Base-by-base conservation (phyloP, 2,888 invertebrate genomes). In the Agonopterix heracliana region DNA sequence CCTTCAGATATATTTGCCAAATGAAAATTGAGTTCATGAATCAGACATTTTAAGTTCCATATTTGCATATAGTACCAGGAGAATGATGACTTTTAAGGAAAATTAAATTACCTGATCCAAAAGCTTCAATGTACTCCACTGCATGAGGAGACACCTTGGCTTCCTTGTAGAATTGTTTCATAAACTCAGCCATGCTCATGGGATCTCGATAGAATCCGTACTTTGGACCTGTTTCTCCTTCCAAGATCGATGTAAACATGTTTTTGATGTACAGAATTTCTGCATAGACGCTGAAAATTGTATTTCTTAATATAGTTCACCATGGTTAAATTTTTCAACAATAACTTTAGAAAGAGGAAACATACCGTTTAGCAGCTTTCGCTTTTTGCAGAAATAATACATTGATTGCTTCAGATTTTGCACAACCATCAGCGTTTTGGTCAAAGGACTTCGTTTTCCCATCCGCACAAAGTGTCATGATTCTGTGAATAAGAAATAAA, bases 391-490 rank as follows among this genome's bases (percentile, higher is more conserved):
- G 69, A 50, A 93, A 91, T 9, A 95, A 57, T 1, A 91, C 90
- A 44, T 90, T 90, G 7, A 95, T 75, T 0, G 93, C 91, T 75
- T 96, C 96, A 41, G 94, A 92, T 46, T 95, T 90, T 0, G 91
- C 92, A 62, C 94, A 95, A 0, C 96, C 96, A 61, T 92, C 88
- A 2, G 93, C 94, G 48, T 92, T 87, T 45, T 91, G 90, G 75
- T 98, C 98, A 71, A 98, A 98, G 0, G 94, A 93, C 63, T 94
- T 95, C 63, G 97, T 97, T 56, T 90, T 91, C 0, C 98, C 98
- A 57, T 97, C 94, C 3, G 85, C 74, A 13, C 95, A 93, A 9
- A 97, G 78, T 3, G 54, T 56, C 47, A 75, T 63, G 13, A 66
- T 63, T 60, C 80, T 81, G 53, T 41, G 36, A 35, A 45, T 34